Evolutionary conservation across 2,113 vertebrate species (phyloP), one percentile per base, ranked within the genome.

Genomic region (Takifugu bimaculatus): DNA sequence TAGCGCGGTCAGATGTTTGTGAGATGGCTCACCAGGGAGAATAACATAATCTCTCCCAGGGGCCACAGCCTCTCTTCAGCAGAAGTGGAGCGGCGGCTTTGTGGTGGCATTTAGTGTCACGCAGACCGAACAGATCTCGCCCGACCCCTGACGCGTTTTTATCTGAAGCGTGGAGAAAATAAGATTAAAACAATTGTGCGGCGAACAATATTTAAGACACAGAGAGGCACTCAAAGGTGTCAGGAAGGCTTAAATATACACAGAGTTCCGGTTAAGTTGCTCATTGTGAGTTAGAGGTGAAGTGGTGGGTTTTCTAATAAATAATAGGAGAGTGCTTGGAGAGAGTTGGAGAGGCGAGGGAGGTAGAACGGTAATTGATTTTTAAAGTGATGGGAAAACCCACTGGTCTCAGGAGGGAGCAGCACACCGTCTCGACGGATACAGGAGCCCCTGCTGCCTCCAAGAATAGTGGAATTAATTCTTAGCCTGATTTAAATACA

Each of bases 351-450:
- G 82, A 88, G 85, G 77, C 60, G 70, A 83, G 71, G 87, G 77
- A 87, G 81, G 78, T 56, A 82, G 79, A 85, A 84, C 85, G 76
- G 78, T 90, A 90, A 90, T 91, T 89, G 90, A 91, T 90, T 90
- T 88, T 80, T 86, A 87, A 89, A 85, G 88, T 87, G 85, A 89
- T 83, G 82, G 86, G 83, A 87, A 84, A 89, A 88, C 77, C 79
- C 82, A 85, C 73, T 77, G 71, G 83, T 88, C 88, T 90, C 88
- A 62, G 64, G 87, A 84, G 87, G 79, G 75, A 78, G 70, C 79
- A 78, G 72, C 70, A 81, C 79, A 77, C 84, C 78, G 70, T 83
- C 87, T 82, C 81, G 49, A 76, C 26, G 73, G 83, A 86, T 82
- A 74, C 68, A 71, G 83, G 67, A 80, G 72, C 62, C 73, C 81